These are phyloP conservation scores for Apostichopus leukothele DNA, from an alignment of 53 echinoderm and acorn worm species.

Conservation along the genomic window DNA sequence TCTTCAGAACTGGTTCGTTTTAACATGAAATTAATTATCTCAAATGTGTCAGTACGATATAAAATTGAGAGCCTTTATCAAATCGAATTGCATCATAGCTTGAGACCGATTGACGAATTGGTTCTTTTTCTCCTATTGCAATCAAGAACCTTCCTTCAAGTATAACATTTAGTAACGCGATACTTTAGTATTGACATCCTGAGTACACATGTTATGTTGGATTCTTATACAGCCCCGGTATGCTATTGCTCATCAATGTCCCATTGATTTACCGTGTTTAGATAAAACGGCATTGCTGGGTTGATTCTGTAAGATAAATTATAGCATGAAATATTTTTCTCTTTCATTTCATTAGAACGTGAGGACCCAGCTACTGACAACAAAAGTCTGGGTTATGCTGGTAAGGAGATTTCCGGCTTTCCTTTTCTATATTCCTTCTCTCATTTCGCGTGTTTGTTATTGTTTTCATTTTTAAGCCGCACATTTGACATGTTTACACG, in stretches of 20 bases:
- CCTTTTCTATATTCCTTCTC: not conserved
- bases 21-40: not conserved
- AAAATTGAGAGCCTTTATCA: not conserved
- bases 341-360: slow-evolving; percentile 57
- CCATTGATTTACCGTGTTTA: slow-evolving; percentile 45
- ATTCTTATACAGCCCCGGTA: not conserved
- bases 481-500: not conserved
- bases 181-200: not conserved
- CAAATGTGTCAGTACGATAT: not conserved
- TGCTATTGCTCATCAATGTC: slow-evolving; percentile 29
- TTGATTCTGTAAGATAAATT: not conserved
- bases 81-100: not conserved
- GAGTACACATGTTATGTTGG: not conserved
- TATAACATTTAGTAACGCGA: no score
- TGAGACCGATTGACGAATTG: not conserved
- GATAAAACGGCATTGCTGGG: not conserved
- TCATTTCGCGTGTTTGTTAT: not conserved
- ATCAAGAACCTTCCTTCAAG: no score
- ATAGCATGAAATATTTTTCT: slow-evolving; percentile 12
- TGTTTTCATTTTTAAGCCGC: not conserved
- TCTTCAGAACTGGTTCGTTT: not conserved
- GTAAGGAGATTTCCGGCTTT: slow-evolving; percentile 39
- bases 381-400: slow-evolving; percentile 74
- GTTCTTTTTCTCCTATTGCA: no score
- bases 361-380: slow-evolving; percentile 67